phyloP scores from a whole-genome alignment of 2,888 invertebrate species.

The Diaprepes abbreviatus region DNA sequence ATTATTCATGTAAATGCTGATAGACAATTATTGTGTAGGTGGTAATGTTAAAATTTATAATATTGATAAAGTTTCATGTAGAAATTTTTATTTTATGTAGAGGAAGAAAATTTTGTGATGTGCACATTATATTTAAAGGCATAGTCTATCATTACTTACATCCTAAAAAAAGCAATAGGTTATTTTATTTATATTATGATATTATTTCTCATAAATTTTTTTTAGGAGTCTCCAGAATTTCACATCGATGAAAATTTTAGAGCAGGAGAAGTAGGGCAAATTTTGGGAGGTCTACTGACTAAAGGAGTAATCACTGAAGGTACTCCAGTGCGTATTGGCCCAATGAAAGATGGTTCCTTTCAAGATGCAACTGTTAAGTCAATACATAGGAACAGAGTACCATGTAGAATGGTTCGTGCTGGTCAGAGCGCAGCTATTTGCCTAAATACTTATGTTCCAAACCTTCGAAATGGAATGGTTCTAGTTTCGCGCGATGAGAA shows the following conservation, averaged over 20 bases:
- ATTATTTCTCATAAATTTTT: slow-evolving; percentile 44
- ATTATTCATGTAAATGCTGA: too few species aligned
- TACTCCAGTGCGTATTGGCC: slow-evolving; percentile 81
- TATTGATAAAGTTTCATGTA: too few species aligned
- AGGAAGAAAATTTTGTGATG: too few species aligned
- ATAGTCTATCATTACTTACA: too few species aligned
- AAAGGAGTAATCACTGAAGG: slow-evolving; percentile 91
- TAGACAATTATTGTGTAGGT: too few species aligned
- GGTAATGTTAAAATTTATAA: too few species aligned
- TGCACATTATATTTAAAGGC: too few species aligned
- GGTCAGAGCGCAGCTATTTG: slow-evolving; percentile 92
- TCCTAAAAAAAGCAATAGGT: too few species aligned
- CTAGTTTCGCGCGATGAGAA: slow-evolving; percentile 72
- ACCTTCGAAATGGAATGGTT: slow-evolving; percentile 88
- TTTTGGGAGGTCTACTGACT: slow-evolving; percentile 87
- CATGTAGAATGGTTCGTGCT: slow-evolving; percentile 88
- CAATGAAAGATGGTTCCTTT: slow-evolving; percentile 84
- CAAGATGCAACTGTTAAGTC: slow-evolving; percentile 83
- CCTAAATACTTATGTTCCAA: slow-evolving; percentile 74
- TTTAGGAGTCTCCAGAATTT: slow-evolving; percentile 82
- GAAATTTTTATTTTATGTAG: too few species aligned
- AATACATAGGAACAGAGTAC: slow-evolving; percentile 92
- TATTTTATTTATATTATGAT: too few species aligned
- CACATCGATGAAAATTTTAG: slow-evolving; percentile 96
- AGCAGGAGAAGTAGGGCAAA: slow-evolving; percentile 85